Base-by-base conservation (phyloP, 2,888 invertebrate genomes). In the Elmis aenea region DNA sequence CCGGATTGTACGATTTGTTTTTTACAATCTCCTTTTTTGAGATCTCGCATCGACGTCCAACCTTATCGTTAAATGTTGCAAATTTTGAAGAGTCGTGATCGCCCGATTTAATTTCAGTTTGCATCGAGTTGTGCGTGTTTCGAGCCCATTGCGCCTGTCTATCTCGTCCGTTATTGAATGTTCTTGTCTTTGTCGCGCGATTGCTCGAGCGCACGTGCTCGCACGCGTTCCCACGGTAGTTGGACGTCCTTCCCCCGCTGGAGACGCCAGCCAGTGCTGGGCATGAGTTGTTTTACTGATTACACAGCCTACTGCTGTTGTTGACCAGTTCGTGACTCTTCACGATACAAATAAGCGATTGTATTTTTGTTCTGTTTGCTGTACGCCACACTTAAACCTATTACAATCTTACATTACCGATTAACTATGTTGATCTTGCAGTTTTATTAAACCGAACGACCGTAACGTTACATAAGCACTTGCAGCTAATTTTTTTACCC, bases 161-260 rank as follows among this genome's bases (percentile, higher is more conserved):
- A n/a, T n/a, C n/a, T n/a, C n/a, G n/a, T n/a, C n/a, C n/a, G n/a
- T n/a, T n/a, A n/a, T n/a, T 8, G 18, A 6, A 20, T 30, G 4
- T 5, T 9, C 15, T 11, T 18, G 31, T 42, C 34, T 33, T 42
- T 38, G 29, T 37, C 22, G 33, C 38, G 20, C 38, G 16, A 34
- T 37, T 45, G 66, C 67, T 59, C 62, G 62, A 13, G 24, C 55
- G 62, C 64, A 62, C 62, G 61, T 62, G 61, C 63, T 70, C 67
- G 67, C 67, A 59, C 60, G 61, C 69, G 70, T 68, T 70, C 69
- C 71, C 61, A 59, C 56, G 61, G 56, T 58, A 59, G 61, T 59
- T 50, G 46, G 42, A 50, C n/a, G n/a, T n/a, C n/a, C n/a, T n/a
- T n/a, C 46, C 51, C 53, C 51, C 48, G 42, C 39, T 38, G 34